A percentile compares a stretch with the other conserved stretches of the same genome.
Evolutionary conservation across 2,113 vertebrate genomes (phyloP).

Genomic region (Abramis brama): DNA sequence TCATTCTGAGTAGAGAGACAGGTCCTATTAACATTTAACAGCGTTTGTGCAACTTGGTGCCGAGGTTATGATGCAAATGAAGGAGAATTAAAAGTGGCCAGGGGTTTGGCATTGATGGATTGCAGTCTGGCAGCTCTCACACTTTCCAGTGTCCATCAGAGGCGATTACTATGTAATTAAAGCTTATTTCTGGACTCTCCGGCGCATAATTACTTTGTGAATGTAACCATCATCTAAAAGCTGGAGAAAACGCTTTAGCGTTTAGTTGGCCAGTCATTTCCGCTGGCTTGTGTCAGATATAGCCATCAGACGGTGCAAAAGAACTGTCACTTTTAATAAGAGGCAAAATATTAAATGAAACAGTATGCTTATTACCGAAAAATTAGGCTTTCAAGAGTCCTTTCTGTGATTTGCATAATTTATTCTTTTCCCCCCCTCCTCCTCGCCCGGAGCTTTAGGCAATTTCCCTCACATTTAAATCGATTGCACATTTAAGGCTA

Average conservation of each 20-base stretch:
- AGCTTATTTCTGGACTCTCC: slow-evolving; percentile 99
- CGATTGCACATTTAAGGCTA: slow-evolving; percentile 99
- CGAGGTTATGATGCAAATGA: slow-evolving; percentile 99
- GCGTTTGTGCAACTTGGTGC: slow-evolving; percentile 99
- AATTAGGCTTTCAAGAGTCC: slow-evolving; percentile 99
- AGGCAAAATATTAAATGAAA: slow-evolving; percentile 99
- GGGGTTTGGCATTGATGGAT: slow-evolving; percentile 99
- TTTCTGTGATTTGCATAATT: slow-evolving; percentile 99
- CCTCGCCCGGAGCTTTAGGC: slow-evolving; percentile 94
- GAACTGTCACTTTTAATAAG: slow-evolving; percentile 99
- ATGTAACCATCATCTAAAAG: slow-evolving; percentile 99
- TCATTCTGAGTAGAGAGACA: slow-evolving; percentile 99
- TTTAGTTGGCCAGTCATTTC: slow-evolving; percentile 96
- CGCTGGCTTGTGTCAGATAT: slow-evolving; percentile 97
- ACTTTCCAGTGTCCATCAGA: slow-evolving; percentile 99
- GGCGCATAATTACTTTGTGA: slow-evolving; percentile 99
- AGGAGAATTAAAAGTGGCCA: slow-evolving; percentile 99
- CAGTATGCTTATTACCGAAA: slow-evolving; percentile 99
- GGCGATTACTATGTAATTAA: slow-evolving; percentile 99
- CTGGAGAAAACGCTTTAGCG: slow-evolving; percentile 94
- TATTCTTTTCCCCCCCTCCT: slow-evolving; percentile 83
- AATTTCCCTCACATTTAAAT: slow-evolving; percentile 99
- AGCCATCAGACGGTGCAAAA: slow-evolving; percentile 99
- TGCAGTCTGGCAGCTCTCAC: slow-evolving; percentile 99
- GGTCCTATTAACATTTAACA: slow-evolving; percentile 99